phyloP scores from a whole-genome alignment of 2,888 invertebrate genomes.

The Eupithecia inturbata region DNA sequence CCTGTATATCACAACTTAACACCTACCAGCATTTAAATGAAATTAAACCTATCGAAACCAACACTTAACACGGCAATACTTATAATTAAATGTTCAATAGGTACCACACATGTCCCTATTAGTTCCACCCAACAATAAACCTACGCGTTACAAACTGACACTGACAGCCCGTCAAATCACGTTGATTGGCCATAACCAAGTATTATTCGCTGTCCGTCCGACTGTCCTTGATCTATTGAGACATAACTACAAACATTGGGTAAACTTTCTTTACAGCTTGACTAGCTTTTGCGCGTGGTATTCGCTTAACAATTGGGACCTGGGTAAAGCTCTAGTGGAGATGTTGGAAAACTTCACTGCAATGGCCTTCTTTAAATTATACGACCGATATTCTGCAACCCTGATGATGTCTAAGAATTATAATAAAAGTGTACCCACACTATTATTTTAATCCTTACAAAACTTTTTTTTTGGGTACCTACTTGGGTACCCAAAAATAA shows the following conservation, averaged over 20 bases:
- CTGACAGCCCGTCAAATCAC: slow-evolving; percentile 42
- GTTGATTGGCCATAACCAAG: slow-evolving; percentile 48
- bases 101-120: slow-evolving; percentile 22
- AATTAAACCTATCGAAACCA: neutral
- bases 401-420: neutral
- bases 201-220: slow-evolving; percentile 34
- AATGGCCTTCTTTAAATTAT: neutral
- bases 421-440: too few relatives aligned
- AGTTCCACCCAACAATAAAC: slow-evolving; percentile 35
- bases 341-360: neutral
- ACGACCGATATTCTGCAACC: neutral
- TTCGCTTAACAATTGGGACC: neutral
- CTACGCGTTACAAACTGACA: slow-evolving; percentile 46
- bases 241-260: slow-evolving; percentile 36
- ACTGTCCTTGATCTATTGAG: slow-evolving; percentile 57
- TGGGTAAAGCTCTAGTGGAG: neutral
- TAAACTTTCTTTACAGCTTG: slow-evolving; percentile 36
- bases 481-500: too few relatives aligned
- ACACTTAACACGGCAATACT: slow-evolving; percentile 17
- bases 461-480: too few relatives aligned
- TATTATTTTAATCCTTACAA: too few relatives aligned
- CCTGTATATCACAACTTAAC: neutral
- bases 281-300: neutral
- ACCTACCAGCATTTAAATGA: slow-evolving; percentile 1
- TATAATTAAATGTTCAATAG: slow-evolving; percentile 48